Evolutionary conservation across 2,113 vertebrate species (phyloP), one percentile per base, ranked within the genome.

Genomic region (Gopherus evgoodei): DNA sequence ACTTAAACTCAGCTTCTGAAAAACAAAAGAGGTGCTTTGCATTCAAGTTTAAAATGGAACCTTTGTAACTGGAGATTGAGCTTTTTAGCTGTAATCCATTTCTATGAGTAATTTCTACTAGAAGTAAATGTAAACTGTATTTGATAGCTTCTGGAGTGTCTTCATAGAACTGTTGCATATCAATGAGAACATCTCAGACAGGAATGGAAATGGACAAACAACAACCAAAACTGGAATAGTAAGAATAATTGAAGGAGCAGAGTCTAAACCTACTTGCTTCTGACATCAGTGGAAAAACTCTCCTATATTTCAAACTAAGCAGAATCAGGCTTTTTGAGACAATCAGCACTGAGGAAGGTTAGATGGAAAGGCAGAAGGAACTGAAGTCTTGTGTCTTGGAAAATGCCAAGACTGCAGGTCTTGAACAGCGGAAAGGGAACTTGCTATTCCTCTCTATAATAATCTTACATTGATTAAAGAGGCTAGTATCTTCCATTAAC

Each of bases 1-100:
- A 91, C 89, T 88, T 96, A 96, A 94, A 56, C 79, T 65, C 80
- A n/a, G 8, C 69, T 93, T 92, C 65, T 54, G 91, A 69, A 90
- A 94, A 94, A 93, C 83, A 53, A 89, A 72, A 81, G 38, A 49
- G 29, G 38, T 84, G 69, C 49, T 50, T 69, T 84, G 16, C 22
- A 81, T 86, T 56, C 79, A 59, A 56, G 31, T 80, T 84, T 65
- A 92, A 80, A 56, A 56, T 47, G 17, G 25, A 81, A 27, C 27
- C 81, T 65, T 69, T 69, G 54, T 54, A 84, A 56, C 80, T 59
- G 50, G 69, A 42, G n/a, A 47, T 35, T 38, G 44, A 38, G 19
- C 49, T 65, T 56, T n/a, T 49, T 59, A 79, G 79, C 79, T 69
- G 38, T 31, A 84, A 88, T 31, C 50, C 57, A 49, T 76, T 44